Evolutionary conservation across 2,888 invertebrate genomes (phyloP), one percentile per base, ranked within the genome.

Genomic region (Eristalis intricaria): DNA sequence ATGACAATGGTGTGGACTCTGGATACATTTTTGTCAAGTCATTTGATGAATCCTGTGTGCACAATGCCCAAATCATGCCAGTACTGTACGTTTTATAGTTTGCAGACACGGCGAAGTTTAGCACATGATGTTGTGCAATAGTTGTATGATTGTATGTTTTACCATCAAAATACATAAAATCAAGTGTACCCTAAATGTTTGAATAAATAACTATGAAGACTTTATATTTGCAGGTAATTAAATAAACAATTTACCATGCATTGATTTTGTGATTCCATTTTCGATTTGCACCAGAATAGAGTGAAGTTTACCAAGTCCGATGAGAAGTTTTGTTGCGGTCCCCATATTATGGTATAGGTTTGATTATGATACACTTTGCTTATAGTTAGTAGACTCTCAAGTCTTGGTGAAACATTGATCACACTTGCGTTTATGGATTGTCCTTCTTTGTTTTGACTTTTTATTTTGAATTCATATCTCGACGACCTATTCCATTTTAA

Each of bases 11-110:
- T 2, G 90, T 89, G 35, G 91, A 84, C 23, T 89, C 90, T 0
- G 92, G 92, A 58, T 91, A 90, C 90, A 92, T 91, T 84, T 91
- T 92, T 22, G 90, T 90, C 71, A 92, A 87, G 74, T 92, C 92
- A 61, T 90, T 90, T 23, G 89, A 90, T 4, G 90, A 89, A 77
- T 91, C 91, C 61, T 91, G 91, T 3, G 91, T 91, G 71, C 98
- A 98, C 43, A 95, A 95, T 11, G 97, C 96, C 97, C 97, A 97
- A 13, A 95, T 94, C 96, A 98, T 97, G 1, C 97, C 97, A 91
- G 97, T 97, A 89, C 97, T 97, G 84, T 94, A 94, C 4, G 92
- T 92, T 0, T 93, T 92, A 60, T 95, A 95, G 90, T 97, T 97
- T 0, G 96, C 96, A 5, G 97, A 95, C 84, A 98, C 96, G 1